phyloP scores from a whole-genome alignment of 2,797 vertebrate genomes.

The Halcyon smyrnensis region DNA sequence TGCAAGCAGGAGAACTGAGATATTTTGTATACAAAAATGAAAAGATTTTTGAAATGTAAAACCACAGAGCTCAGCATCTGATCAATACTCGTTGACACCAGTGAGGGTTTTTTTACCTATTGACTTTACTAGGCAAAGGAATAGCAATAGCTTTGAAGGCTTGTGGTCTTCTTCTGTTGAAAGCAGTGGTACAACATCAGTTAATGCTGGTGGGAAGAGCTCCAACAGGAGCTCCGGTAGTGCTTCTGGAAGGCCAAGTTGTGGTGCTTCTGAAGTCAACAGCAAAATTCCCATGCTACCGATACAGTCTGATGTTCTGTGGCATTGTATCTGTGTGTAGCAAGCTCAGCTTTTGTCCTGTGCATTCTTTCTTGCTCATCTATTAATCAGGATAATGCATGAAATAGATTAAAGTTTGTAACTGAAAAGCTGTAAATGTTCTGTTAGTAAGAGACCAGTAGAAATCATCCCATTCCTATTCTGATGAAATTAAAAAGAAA shows the following conservation, averaged over 20 bases:
- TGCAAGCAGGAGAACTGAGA: background rate
- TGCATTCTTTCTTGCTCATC: slow-evolving; percentile 76
- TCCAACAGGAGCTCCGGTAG: background rate
- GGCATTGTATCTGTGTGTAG: background rate
- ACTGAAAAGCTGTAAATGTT: slow-evolving; percentile 50
- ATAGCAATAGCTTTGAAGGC: background rate
- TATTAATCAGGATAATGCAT: slow-evolving; percentile 67
- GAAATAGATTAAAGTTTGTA: slow-evolving; percentile 42
- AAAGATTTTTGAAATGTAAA: background rate
- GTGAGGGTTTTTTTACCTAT: background rate
- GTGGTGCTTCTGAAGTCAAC: background rate
- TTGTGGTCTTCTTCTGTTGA: background rate
- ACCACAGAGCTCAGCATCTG: background rate
- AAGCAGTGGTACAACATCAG: background rate
- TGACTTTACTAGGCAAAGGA: slow-evolving; percentile 8
- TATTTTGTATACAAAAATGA: background rate
- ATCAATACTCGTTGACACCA: background rate
- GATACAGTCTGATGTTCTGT: background rate
- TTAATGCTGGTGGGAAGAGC: background rate
- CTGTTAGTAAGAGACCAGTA: slow-evolving; percentile 32
- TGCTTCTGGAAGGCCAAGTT: background rate
- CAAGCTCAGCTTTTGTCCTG: slow-evolving; percentile 20
- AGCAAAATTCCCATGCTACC: background rate
- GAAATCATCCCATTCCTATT: slow-evolving; percentile 12
- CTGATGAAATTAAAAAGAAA: slow-evolving; percentile 8